Percentiles rank a stretch among this genome's conserved stretches.
Conservation (phyloP, 2,113 vertebrate species). For the Butorides virescens region DNA sequence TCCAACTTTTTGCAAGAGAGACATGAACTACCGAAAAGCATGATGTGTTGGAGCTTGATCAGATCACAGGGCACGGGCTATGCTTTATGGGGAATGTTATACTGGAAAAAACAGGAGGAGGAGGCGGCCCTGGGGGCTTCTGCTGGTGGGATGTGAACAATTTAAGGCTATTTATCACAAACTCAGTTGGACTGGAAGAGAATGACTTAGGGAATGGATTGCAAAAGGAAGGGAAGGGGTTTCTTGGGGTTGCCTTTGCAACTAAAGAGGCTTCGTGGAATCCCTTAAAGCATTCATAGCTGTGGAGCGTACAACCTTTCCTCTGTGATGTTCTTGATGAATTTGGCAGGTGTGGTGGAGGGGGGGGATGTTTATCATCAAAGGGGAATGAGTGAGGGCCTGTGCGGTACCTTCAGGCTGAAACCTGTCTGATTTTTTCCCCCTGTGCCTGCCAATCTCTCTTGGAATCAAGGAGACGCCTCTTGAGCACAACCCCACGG, state of each 20-base stretch:
- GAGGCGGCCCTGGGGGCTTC: not conserved
- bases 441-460: constrained; percentile 63
- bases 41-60: constrained; percentile 50
- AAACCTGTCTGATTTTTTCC: constrained; percentile 66
- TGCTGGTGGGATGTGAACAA: not conserved
- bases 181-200: not conserved
- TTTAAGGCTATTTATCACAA: not conserved
- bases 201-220: not conserved
- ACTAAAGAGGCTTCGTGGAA: constrained; percentile 47
- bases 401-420: constrained; percentile 66
- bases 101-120: not conserved
- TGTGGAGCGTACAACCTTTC: not conserved
- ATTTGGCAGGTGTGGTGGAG: constrained; percentile 46
- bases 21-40: not conserved
- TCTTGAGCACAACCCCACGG: constrained; percentile 51
- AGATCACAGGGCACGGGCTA: not conserved
- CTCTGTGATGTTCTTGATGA: constrained; percentile 66
- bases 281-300: constrained; percentile 40
- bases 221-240: constrained; percentile 22
- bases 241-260: constrained; percentile 58
- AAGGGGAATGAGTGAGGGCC: constrained; percentile 66
- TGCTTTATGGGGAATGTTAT: not conserved
- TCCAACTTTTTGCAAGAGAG: not conserved
- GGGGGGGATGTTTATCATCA: constrained; percentile 54
- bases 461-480: constrained; percentile 65